phyloP scores from a whole-genome alignment of 2,113 vertebrate species.

The Chunga burmeisteri region DNA sequence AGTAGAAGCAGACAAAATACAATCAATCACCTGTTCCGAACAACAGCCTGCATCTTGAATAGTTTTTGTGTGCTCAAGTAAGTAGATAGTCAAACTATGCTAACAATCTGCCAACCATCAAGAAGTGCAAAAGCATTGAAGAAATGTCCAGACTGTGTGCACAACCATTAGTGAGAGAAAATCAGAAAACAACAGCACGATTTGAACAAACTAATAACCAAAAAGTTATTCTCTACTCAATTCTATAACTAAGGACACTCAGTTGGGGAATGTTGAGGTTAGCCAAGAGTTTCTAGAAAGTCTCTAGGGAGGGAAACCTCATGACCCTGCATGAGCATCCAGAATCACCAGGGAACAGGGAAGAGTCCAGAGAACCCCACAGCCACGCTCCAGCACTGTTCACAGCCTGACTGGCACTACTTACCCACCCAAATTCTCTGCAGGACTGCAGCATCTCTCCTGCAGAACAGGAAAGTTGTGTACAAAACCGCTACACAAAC shows the following conservation, averaged over 20 bases:
- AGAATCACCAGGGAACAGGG: background rate
- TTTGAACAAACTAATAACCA: background rate
- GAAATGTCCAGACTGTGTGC: background rate
- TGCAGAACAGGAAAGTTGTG: background rate
- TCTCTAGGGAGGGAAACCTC: background rate
- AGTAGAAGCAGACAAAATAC: background rate
- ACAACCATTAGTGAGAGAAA: background rate
- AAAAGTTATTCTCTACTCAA: background rate
- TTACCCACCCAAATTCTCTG: background rate
- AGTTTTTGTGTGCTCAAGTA: background rate
- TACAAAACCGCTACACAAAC: background rate
- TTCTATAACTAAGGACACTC: background rate
- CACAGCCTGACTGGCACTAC: background rate
- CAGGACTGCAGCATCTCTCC: background rate
- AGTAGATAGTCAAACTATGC: background rate
- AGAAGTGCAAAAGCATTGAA: background rate
- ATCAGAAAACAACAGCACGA: background rate
- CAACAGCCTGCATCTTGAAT: background rate
- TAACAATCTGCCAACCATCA: background rate
- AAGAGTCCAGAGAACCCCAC: background rate
- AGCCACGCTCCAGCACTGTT: rapidly evolving
- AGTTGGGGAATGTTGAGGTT: background rate
- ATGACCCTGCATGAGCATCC: background rate
- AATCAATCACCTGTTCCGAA: background rate
- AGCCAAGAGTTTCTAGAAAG: background rate